These are phyloP conservation scores for Edolisoma coerulescens DNA, from an alignment of 2,113 vertebrate genomes.

Conservation along the genomic window DNA sequence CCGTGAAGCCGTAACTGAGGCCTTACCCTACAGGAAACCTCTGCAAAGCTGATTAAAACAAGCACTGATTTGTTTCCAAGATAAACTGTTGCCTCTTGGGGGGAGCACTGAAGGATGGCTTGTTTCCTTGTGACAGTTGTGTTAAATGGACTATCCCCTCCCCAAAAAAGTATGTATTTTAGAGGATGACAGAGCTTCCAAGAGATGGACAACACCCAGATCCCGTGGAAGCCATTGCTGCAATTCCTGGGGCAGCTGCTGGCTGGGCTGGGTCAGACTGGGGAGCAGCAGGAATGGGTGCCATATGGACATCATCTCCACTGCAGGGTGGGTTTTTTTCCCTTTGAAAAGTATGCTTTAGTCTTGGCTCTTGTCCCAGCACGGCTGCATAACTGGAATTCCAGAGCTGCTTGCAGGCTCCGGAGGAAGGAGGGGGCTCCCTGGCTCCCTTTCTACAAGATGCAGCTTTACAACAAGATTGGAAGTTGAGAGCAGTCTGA, in stretches of 20 bases:
- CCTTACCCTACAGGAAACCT: not conserved
- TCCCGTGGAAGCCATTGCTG: not conserved
- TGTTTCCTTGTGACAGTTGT: not conserved
- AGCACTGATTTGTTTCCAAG: constrained; percentile 14
- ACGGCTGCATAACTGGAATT: constrained; percentile 68
- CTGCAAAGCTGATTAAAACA: not conserved
- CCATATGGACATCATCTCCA: constrained; percentile 68
- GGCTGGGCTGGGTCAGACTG: not conserved
- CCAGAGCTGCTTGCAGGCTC: constrained; percentile 54
- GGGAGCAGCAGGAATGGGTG: constrained; percentile 19
- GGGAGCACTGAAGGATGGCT: not conserved
- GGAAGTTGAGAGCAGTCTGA: not conserved
- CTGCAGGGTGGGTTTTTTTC: constrained; percentile 48
- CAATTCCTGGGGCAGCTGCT: constrained; percentile 4
- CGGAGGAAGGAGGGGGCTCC: not conserved
- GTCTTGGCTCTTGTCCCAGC: constrained; percentile 66
- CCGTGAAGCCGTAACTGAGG: not conserved
- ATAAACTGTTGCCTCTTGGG: not conserved
- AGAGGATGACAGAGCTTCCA: not conserved
- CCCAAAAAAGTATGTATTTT: not conserved
- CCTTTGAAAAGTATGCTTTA: constrained; percentile 17
- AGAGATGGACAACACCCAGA: not conserved
- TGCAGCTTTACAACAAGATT: not conserved
- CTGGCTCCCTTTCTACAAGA: not conserved
- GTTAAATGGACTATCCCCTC: not conserved